Evolutionary conservation across 2,797 vertebrate species (phyloP), one percentile per base, ranked within the genome.

Genomic region (Cheirogaleus major): DNA sequence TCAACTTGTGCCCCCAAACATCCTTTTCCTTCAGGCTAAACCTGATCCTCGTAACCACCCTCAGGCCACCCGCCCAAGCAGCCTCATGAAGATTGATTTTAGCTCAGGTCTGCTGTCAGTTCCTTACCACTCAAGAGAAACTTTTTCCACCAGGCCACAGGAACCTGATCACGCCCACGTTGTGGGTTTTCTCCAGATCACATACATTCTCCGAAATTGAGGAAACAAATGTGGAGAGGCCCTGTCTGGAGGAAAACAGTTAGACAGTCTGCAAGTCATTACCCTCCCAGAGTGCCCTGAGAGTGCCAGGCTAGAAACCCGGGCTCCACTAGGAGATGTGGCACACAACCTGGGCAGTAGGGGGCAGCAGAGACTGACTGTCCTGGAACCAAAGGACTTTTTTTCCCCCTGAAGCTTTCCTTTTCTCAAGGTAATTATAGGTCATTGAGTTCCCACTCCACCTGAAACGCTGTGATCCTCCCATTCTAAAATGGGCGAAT

Each of bases 351-450:
- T 7, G 67, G 93, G 41, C 98, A 95, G 90, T 69, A 96, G 97
- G 61, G 92, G 97, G 98, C 95, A 96, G 95, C 97, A 97, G 81
- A 97, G 95, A 61, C 30, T 12, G 69, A 48, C 11, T 18, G 48
- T 86, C 43, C 43, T 4, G 18, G 14, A 3, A 18, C 43, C 32
- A 70, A 72, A 63, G 30, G 5, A 50, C 43, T 2, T 8, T 17
- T 63, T 38, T 67, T 2, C 11, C 14, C 27, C 61, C 43, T 13
- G 12, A 41, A 67, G 67, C 18, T 65, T 84, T 75, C 70, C 38
- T 97, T 73, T 85, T 50, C 41, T 15, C 50, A 80, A 10, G 72
- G 35, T 85, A n/a, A 78, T 41, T 75, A 55, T 1, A 78, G 52
- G 61, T 82, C 69, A 32, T 4, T 3, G 41, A 92, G 61, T 70